Evolutionary conservation across 2,797 vertebrate species (phyloP).

Genomic region (Dryobates pubescens): DNA sequence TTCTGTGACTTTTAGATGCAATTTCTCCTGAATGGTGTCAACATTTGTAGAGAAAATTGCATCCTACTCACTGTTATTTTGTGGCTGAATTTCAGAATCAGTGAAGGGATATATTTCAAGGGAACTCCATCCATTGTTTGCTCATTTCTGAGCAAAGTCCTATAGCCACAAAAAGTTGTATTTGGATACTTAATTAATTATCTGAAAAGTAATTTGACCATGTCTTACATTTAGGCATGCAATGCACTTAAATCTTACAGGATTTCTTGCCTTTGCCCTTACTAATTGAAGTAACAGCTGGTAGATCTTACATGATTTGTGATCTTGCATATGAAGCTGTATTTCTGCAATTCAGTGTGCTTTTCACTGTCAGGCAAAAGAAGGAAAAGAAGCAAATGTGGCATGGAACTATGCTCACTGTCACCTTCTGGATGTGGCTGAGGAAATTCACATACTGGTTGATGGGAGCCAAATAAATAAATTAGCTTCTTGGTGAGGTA

Average conservation of each 20-base stretch:
- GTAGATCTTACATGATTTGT: neutral
- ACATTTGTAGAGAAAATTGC: neutral
- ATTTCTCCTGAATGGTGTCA: neutral
- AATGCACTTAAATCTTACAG: neutral
- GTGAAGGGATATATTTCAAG: neutral
- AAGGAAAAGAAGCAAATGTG: neutral
- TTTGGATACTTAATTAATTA: neutral
- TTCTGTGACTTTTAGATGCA: slow-evolving; percentile 9
- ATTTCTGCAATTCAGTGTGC: neutral
- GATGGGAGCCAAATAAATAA: neutral
- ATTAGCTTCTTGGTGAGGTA: neutral
- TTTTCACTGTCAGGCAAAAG: neutral
- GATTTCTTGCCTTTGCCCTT: neutral
- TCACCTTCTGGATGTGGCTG: neutral
- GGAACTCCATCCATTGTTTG: neutral
- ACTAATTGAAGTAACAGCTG: neutral
- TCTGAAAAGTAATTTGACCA: neutral
- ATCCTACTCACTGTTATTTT: neutral
- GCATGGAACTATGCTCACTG: neutral
- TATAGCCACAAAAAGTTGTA: neutral
- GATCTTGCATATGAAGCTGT: neutral
- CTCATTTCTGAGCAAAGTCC: neutral
- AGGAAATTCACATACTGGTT: neutral
- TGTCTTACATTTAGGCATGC: neutral
- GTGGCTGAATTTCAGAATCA: neutral